Conservation (phyloP, 2,797 vertebrate genomes). For the Momotus momota region DNA sequence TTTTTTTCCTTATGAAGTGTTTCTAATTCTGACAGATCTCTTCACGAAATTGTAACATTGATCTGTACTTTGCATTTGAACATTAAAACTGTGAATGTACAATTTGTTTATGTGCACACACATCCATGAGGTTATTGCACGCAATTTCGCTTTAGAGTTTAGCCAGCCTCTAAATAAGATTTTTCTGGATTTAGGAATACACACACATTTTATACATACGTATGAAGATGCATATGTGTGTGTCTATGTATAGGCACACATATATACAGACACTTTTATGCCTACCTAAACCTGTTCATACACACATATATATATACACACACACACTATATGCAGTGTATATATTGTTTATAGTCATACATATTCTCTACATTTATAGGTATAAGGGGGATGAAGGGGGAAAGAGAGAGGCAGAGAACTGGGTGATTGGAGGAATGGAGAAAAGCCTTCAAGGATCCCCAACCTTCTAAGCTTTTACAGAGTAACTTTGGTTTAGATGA, state of each 20-base stretch:
- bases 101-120: neutral
- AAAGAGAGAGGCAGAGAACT: neutral
- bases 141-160: neutral
- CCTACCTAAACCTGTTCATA: neutral
- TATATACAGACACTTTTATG: neutral
- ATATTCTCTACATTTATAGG: neutral
- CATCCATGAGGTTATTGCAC: neutral
- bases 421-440: neutral
- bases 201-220: neutral
- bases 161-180: neutral
- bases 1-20: conserved; percentile 29
- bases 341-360: neutral
- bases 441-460: neutral
- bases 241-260: neutral
- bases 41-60: neutral
- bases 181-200: neutral
- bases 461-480: conserved; percentile 33
- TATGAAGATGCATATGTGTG: neutral
- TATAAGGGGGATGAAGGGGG: neutral
- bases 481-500: conserved; percentile 37
- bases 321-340: neutral
- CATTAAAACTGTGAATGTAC: neutral
- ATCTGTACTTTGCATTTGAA: neutral
- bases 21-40: conserved; percentile 33
- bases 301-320: neutral